Percentiles rank a stretch among this genome's conserved stretches.
Evolutionary conservation across 1,140 invertebrate species (phyloP).

Genomic region (Drosophila guanche): DNA sequence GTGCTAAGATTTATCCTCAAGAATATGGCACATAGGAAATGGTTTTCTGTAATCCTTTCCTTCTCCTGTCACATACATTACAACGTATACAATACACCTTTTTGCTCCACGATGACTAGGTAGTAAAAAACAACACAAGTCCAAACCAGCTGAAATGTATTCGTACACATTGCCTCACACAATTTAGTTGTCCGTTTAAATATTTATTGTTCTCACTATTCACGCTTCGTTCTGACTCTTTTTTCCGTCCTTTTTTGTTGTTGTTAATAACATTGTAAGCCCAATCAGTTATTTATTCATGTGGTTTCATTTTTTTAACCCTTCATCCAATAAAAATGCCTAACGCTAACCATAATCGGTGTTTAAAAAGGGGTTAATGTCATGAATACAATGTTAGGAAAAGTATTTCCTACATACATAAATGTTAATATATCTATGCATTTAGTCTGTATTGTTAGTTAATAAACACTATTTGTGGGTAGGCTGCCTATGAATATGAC

Average conservation of each 20-base stretch:
- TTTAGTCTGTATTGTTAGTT: slow-evolving; percentile 37
- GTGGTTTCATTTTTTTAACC: slow-evolving; percentile 22
- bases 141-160: slow-evolving; percentile 27
- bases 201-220: slow-evolving; percentile 53
- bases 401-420: neutral
- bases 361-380: slow-evolving; percentile 8
- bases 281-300: slow-evolving; percentile 65
- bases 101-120: too few species aligned
- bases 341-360: slow-evolving; percentile 16
- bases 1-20: too few species aligned
- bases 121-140: slow-evolving; percentile 15
- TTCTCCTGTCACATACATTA: too few species aligned
- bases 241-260: slow-evolving; percentile 35
- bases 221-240: slow-evolving; percentile 6
- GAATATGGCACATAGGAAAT: too few species aligned
- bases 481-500: slow-evolving; percentile 30
- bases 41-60: too few species aligned
- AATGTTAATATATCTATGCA: slow-evolving; percentile 22
- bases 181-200: slow-evolving; percentile 34
- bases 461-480: slow-evolving; percentile 46
- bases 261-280: slow-evolving; percentile 78
- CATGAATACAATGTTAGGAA: slow-evolving; percentile 7
- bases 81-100: too few species aligned
- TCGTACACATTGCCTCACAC: too few species aligned
- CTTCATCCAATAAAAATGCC: neutral